phyloP scores from a whole-genome alignment of 1,140 invertebrate genomes.

The Pseudomyrmex flavicornis region DNA sequence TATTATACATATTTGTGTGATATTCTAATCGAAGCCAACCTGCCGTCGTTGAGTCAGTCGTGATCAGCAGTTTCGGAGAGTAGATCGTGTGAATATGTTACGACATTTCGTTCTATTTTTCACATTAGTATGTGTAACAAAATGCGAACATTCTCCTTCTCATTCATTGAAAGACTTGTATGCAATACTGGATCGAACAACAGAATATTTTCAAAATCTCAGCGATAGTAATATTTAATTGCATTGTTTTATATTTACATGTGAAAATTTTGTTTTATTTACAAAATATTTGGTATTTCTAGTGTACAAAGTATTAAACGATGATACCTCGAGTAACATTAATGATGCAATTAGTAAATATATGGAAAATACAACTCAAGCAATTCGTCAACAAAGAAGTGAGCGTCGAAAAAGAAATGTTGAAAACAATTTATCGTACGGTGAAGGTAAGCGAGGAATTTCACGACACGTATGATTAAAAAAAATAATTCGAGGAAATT shows the following conservation, averaged over 20 bases:
- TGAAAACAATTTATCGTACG: not conserved
- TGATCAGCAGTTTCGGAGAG: not conserved
- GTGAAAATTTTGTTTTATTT: not conserved
- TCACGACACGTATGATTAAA: not conserved
- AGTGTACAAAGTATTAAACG: conserved; percentile 35
- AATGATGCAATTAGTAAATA: conserved; percentile 61
- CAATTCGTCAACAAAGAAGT: not conserved
- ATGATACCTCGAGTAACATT: conserved; percentile 43
- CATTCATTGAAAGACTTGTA: conserved; percentile 25
- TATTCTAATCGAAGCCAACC: not conserved
- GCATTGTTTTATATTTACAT: not conserved
- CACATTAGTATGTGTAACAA: conserved; percentile 54
- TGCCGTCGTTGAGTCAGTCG: not conserved
- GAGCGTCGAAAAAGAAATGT: conserved; percentile 47
- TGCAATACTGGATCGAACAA: conserved; percentile 49
- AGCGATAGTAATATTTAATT: conserved; percentile 64
- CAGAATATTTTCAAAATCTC: conserved; percentile 66
- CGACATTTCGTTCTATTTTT: conserved; percentile 34
- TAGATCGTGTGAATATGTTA: conserved; percentile 19
- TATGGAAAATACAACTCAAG: conserved; percentile 62
- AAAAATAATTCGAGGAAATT: not conserved
- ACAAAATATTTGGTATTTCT: conserved; percentile 37
- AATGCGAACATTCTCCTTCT: not conserved
- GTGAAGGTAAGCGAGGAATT: conserved; percentile 14
- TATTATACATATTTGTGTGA: no score